Percentiles rank a stretch among this genome's conserved stretches.
These are phyloP conservation scores for Dendrophyllia cribrosa DNA, from an alignment of 64 coral and sea anemone species.

Conservation along the genomic window DNA sequence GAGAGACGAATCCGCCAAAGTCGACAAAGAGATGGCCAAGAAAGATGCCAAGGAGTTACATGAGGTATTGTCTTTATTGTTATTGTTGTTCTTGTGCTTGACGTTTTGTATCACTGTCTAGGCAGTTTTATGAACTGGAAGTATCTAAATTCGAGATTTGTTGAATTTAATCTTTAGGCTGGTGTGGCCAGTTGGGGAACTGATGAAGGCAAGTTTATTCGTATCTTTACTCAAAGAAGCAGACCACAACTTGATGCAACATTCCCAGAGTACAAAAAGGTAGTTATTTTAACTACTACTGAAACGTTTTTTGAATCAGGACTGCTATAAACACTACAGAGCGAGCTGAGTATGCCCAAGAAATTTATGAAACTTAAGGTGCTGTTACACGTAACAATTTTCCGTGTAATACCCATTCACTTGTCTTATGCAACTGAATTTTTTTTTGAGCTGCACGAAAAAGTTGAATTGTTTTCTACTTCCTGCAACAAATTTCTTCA, in stretches of 20 bases:
- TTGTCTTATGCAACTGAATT: no score
- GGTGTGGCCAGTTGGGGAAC: conserved; percentile 84
- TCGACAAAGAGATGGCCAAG: conserved; percentile 50
- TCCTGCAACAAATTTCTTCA: no score
- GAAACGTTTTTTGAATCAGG: no score
- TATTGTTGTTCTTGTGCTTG: no score
- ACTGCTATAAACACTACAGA: no score
- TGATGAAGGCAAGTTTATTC: conserved; percentile 83
- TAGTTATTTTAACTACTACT: not conserved
- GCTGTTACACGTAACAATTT: no score
- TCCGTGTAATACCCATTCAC: no score
- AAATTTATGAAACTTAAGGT: not conserved
- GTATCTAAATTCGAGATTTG: no score
- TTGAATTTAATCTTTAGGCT: conserved; percentile 27
- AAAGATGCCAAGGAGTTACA: conserved; percentile 44
- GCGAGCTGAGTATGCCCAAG: not conserved
- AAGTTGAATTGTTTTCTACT: no score
- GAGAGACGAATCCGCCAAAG: conserved; percentile 73
- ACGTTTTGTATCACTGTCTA: no score
- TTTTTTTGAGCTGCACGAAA: no score
- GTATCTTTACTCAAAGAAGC: conserved; percentile 84
- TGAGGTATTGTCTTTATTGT: conserved; percentile 1
- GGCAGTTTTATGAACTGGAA: no score
- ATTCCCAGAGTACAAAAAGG: conserved; percentile 86
- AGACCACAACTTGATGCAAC: conserved; percentile 72